Percentiles rank a stretch among this genome's conserved stretches.
Evolutionary conservation across 2,797 vertebrate species (phyloP).

Genomic region (Enteromius treurensis): DNA sequence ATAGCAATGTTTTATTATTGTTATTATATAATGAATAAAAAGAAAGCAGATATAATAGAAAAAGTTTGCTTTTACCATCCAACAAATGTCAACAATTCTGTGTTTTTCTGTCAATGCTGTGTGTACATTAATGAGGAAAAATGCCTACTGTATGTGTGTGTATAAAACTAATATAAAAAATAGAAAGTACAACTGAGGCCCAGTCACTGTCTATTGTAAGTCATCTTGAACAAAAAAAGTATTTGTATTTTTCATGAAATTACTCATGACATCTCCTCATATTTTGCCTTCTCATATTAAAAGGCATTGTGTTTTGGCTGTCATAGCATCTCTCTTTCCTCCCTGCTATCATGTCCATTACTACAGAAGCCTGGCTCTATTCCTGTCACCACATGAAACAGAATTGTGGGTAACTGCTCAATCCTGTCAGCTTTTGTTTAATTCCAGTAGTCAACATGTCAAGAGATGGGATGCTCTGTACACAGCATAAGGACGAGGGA

Average conservation of each 20-base stretch:
- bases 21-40: too few species aligned
- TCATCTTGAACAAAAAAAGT: background rate
- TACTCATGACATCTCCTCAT: background rate
- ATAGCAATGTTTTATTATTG: too few species aligned
- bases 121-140: too few species aligned
- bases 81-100: too few species aligned
- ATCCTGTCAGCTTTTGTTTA: constrained; percentile 54
- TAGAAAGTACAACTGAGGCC: background rate
- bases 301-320: constrained; percentile 58
- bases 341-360: constrained; percentile 56
- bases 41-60: too few species aligned
- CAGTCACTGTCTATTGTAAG: background rate
- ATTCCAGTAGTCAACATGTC: constrained; percentile 46
- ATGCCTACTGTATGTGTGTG: too few species aligned
- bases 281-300: constrained; percentile 40
- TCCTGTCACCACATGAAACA: constrained; percentile 55
- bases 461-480: constrained; percentile 40
- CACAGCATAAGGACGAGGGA: background rate
- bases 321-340: constrained; percentile 39
- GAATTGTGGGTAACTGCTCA: constrained; percentile 50
- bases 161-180: background rate
- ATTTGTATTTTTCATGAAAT: background rate
- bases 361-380: constrained; percentile 60
- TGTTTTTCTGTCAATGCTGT: too few species aligned
- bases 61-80: too few species aligned